Evolutionary conservation across 2,797 vertebrate species (phyloP), one percentile per base, ranked within the genome.

Genomic region (Dromococcyx pavoninus): DNA sequence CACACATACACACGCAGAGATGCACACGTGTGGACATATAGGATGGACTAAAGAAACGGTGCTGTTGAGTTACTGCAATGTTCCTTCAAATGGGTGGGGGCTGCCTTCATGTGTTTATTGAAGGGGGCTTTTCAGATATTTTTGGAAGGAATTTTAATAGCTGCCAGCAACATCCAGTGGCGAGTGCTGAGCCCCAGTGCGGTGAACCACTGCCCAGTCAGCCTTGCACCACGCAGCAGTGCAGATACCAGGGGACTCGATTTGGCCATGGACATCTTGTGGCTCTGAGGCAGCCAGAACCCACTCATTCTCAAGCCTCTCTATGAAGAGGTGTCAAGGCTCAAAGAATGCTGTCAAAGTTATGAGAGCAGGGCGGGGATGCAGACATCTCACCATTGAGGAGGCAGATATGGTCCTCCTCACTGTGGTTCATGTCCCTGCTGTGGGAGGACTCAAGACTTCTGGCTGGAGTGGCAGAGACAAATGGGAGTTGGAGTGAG

Each of bases 251-350:
- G 22, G 28, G 30, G 30, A 24, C 37, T 77, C 2, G 1, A 0
- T 70, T 44, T 0, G 10, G 64, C 48, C 56, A 32, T 1, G 1
- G 57, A 7, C 14, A 19, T 57, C 60, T 18, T 0, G 0, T 51
- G 33, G 17, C 48, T 64, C 66, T 60, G 51, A 41, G 74, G 33
- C 28, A 78, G 37, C 22, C 61, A 64, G 44, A 28, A 19, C 10
- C 25, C 1, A 1, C 14, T 91, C 25, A 48, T 78, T 37, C 51
- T 67, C n/a, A 51, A n/a, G 46, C 48, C 43, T 75, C 23, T 48
- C 51, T 50, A 37, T 15, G 48, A 53, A 83, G 33, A 19, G 43
- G 30, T 2, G 2, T 37, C 32, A 39, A 48, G 48, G 64, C 51
- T 82, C 56, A n/a, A 82, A 51, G 24, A 23, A 5, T n/a, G 5